Evolutionary conservation across 2,797 vertebrate genomes (phyloP), one percentile per base, ranked within the genome.

Genomic region (Sandelia bainsii): DNA sequence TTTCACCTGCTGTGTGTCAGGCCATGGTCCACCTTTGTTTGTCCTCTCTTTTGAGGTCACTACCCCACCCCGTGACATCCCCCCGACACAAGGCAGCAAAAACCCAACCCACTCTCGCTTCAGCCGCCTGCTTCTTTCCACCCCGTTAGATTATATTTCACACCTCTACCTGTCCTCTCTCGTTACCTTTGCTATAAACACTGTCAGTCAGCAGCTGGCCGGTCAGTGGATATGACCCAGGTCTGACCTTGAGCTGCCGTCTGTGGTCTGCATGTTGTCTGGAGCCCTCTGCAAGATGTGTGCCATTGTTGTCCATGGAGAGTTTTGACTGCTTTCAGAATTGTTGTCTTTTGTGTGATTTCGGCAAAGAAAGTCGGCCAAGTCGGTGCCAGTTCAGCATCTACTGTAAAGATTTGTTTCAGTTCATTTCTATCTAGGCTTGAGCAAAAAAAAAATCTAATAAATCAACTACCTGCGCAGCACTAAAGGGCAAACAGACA

Each of bases 81-180:
- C 19, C 23, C 12, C 0, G 9, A 25, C 53, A 58, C 62, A 50
- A 62, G 65, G 39, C 59, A 58, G 20, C 22, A 19, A 37, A 17
- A 11, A 22, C 11, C 12, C 63, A 37, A 3, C 62, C 39, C 64
- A 44, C 37, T 54, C 22, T 25, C 39, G 19, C 52, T 54, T 46
- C 72, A 14, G 17, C 69, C 25, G 46, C 50, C 69, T 67, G 34
- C 54, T 70, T 23, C 42, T 58, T 57, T 76, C 37, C 39, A 70
- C 25, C 54, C 53, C 67, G 72, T 85, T 79, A 86, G 87, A 88
- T 94, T 88, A 82, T 86, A 83, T 93, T 94, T 92, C 92, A 90
- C 87, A 90, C 87, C 72, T 90, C 65, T 68, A 77, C 79, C 81
- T 72, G 62, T 75, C 77, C 74, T 88, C 85, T 93, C 84, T 54